Percentiles rank a stretch among this genome's conserved stretches.
Conservation (phyloP, 2,888 invertebrate species). For the Physocephala rufipes region DNA sequence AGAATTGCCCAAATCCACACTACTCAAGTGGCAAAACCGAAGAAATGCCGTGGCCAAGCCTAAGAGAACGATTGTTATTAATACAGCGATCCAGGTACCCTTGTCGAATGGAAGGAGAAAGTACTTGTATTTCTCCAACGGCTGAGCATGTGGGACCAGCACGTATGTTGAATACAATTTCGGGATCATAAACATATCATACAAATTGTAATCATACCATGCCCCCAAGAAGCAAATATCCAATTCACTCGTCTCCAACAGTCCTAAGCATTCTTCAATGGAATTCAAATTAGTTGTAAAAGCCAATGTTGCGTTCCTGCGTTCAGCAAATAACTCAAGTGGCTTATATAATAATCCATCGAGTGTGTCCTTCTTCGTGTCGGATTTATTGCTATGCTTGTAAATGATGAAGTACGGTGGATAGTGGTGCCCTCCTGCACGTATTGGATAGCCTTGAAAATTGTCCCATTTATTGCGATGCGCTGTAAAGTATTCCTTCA, state of each 20-base stretch:
- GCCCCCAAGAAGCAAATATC: not conserved
- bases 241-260: not conserved
- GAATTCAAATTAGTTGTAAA: not conserved
- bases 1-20: constrained; percentile 3
- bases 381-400: not conserved
- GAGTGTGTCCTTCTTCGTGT: not conserved
- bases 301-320: not conserved
- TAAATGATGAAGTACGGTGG: constrained; percentile 35
- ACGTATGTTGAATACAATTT: constrained; percentile 11
- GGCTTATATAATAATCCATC: constrained; percentile 3
- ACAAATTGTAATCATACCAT: not conserved
- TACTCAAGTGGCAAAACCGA: not conserved
- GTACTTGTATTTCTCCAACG: constrained; percentile 3
- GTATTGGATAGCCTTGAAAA: constrained; percentile 28
- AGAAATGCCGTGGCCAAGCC: not conserved
- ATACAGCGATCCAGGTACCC: constrained; percentile 27
- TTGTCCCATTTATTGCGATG: not conserved
- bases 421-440: constrained; percentile 21
- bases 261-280: not conserved
- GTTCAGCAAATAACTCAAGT: not conserved
- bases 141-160: constrained; percentile 27
- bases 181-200: not conserved
- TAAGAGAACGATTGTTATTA: not conserved
- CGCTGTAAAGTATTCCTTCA: constrained; percentile 8
- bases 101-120: constrained; percentile 28